These are phyloP conservation scores for Nestor notabilis DNA, from an alignment of 2,113 vertebrate genomes.

Conservation along the genomic window DNA sequence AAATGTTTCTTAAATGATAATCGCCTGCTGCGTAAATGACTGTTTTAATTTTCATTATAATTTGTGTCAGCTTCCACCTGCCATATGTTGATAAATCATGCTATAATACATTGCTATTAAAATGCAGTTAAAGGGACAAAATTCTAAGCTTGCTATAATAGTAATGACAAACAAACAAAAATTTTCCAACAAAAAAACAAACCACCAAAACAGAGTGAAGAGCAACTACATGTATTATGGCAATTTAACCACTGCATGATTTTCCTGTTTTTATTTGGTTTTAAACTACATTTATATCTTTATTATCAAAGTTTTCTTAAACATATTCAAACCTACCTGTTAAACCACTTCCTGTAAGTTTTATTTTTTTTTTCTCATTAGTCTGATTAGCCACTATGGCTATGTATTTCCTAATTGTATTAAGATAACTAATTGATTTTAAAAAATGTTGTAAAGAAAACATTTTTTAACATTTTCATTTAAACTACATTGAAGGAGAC, in stretches of 20 bases:
- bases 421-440: slow-evolving; percentile 46
- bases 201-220: neutral
- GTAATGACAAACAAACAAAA: slow-evolving; percentile 64
- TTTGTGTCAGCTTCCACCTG: slow-evolving; percentile 85
- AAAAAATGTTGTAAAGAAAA: slow-evolving; percentile 59
- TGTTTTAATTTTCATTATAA: slow-evolving; percentile 85
- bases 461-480: slow-evolving; percentile 57
- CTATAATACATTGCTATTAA: slow-evolving; percentile 88
- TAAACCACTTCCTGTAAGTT: slow-evolving; percentile 46
- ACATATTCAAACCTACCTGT: slow-evolving; percentile 32
- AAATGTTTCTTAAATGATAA: slow-evolving; percentile 86
- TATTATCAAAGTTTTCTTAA: slow-evolving; percentile 53
- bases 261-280: slow-evolving; percentile 69
- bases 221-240: slow-evolving; percentile 74
- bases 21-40: slow-evolving; percentile 84
- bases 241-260: slow-evolving; percentile 78
- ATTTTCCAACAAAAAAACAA: neutral
- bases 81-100: slow-evolving; percentile 87
- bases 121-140: slow-evolving; percentile 94
- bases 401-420: slow-evolving; percentile 22
- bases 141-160: slow-evolving; percentile 67
- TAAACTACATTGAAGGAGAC: slow-evolving; percentile 40
- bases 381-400: neutral
- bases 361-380: slow-evolving; percentile 30
- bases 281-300: slow-evolving; percentile 56